phyloP scores from a whole-genome alignment of 2,888 invertebrate genomes.

The Apamea epomidion region DNA sequence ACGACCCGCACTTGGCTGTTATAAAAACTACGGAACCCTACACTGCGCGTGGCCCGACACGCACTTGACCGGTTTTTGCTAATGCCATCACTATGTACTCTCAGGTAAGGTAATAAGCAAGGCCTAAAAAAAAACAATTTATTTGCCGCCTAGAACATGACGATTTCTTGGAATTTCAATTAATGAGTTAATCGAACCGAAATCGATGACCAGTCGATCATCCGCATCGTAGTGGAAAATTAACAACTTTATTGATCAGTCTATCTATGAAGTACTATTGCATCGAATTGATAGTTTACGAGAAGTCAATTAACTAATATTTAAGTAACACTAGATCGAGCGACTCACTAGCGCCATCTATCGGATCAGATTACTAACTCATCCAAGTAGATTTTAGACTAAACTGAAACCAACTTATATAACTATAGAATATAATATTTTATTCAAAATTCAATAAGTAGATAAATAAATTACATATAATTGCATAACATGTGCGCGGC shows the following conservation, averaged over 20 bases:
- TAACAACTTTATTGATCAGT: conserved; percentile 6
- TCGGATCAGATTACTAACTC: background rate
- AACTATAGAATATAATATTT: conserved; percentile 42
- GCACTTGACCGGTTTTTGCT: too few relatives aligned
- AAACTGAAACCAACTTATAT: background rate
- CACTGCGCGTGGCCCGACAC: too few relatives aligned
- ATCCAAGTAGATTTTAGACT: background rate
- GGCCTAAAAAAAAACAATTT: background rate
- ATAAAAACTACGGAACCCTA: too few relatives aligned
- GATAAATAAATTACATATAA: background rate
- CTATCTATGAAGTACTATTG: background rate
- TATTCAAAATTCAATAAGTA: conserved; percentile 19
- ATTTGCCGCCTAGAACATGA: background rate
- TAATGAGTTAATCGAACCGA: conserved; percentile 9
- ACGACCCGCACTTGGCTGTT: too few relatives aligned
- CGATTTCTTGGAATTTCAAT: conserved; percentile 17
- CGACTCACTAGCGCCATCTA: conserved; percentile 43
- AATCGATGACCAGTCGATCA: conserved; percentile 10
- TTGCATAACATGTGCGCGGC: background rate
- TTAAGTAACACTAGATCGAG: background rate
- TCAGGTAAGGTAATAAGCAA: background rate
- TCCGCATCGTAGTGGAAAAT: conserved; percentile 22
- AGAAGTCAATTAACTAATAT: background rate
- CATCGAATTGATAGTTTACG: background rate
- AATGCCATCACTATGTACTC: background rate